Base-by-base conservation (phyloP, 2,113 vertebrate species). In the Chroicocephalus ridibundus region DNA sequence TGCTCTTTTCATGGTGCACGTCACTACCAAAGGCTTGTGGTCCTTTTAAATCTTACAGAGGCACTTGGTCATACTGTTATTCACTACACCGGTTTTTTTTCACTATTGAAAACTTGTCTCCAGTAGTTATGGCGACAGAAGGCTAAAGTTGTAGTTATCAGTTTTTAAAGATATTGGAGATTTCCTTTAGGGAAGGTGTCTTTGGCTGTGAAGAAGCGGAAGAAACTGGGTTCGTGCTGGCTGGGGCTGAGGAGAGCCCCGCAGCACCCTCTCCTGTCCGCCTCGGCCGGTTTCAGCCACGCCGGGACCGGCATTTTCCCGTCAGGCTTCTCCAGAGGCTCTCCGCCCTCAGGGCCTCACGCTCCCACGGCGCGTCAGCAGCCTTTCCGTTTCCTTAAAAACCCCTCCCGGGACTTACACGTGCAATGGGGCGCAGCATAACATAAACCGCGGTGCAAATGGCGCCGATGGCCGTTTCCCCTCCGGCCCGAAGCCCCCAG, bases 361-460 rank as follows among this genome's bases (percentile, higher is more conserved):
- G 9, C 66, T 8, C 11, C 31, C 47, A 0, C 18, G 1, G 15
- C 58, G 46, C 4, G 27, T 8, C n/a, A 17, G 42, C 27, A 15
- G 32, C 55, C 11, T 38, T 44, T 18, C 27, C 7, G 18, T 32
- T 40, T 34, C 19, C 24, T 46, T 27, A 15, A 44, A 22, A 6
- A 4, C 34, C 27, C 29, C 24, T 46, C 9, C 34, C 57, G 11
- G 36, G 15, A 27, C 10, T 52, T 1, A 27, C 17, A 6, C 5
- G 7, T 5, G 11, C 6, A 18, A 4, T 1, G 13, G 10, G 12
- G 15, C 12, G 7, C 34, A 15, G 6, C 13, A 2, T 2, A 14
- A 6, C 2, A 13, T 15, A 2, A 13, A 5, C 2, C 18, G 5
- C 0, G 6, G 4, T 0, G 26, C 2, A 13, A 20, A 14, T 20